phyloP scores from a whole-genome alignment of 2,888 invertebrate genomes.

The Mermis nigrescens region DNA sequence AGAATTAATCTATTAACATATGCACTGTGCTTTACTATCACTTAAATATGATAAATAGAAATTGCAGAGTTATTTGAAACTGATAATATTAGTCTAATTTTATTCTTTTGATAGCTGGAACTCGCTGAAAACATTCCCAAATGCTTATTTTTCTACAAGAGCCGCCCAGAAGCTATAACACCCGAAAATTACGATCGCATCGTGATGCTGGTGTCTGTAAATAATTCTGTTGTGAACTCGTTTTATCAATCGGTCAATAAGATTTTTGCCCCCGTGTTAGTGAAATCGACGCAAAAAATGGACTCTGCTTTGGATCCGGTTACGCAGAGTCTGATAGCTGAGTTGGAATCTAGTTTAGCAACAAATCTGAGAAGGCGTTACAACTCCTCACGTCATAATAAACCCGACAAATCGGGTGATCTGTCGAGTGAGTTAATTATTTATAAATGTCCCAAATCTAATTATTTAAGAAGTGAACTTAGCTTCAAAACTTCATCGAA shows the following conservation, averaged over 20 bases:
- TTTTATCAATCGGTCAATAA: constrained; percentile 46
- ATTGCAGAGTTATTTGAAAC: not conserved
- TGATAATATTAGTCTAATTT: not conserved
- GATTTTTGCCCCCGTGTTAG: constrained; percentile 40
- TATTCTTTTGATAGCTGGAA: not conserved
- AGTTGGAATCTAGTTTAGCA: constrained; percentile 37
- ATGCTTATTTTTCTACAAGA: constrained; percentile 45
- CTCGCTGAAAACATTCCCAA: not conserved
- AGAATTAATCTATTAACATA: too few species aligned
- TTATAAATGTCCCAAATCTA: too few species aligned
- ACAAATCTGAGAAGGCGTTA: too few species aligned
- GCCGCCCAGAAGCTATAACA: constrained; percentile 41
- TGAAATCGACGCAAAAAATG: constrained; percentile 34
- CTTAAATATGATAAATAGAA: too few species aligned
- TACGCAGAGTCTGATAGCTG: constrained; percentile 36
- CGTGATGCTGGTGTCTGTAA: constrained; percentile 44
- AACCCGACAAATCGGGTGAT: too few species aligned
- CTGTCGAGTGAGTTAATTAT: too few species aligned
- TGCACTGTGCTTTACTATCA: too few species aligned
- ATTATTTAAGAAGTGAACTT: too few species aligned
- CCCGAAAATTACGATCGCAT: constrained; percentile 42
- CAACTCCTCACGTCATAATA: too few species aligned
- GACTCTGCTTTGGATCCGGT: constrained; percentile 39
- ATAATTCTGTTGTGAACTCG: constrained; percentile 43
- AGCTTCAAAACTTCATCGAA: too few species aligned